Conservation (phyloP, 2,113 vertebrate genomes). For the Sula dactylatra region DNA sequence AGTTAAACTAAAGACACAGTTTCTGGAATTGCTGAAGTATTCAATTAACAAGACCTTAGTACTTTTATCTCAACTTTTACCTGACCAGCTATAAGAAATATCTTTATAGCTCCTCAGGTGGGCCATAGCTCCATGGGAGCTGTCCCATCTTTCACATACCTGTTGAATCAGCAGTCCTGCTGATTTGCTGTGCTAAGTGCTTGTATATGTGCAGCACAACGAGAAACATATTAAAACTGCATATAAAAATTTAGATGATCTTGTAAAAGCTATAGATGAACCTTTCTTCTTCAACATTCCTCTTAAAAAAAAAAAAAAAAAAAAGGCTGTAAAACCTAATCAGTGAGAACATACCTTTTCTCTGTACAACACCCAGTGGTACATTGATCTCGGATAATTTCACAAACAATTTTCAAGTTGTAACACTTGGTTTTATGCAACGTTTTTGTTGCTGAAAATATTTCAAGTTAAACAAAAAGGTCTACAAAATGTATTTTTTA, state of each 20-base stretch:
- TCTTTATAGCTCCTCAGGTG: background rate
- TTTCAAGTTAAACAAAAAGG: background rate
- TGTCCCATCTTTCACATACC: background rate
- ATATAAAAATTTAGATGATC: background rate
- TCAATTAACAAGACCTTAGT: background rate
- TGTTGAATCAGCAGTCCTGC: background rate
- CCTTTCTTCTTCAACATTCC: background rate
- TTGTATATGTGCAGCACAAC: background rate
- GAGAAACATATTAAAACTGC: background rate
- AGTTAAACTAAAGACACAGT: background rate
- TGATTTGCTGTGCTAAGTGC: background rate
- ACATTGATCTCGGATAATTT: background rate
- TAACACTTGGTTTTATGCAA: background rate
- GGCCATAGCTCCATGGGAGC: background rate
- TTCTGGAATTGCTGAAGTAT: background rate
- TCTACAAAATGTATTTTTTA: background rate
- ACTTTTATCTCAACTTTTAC: background rate
- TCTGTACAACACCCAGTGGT: background rate
- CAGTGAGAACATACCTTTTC: background rate
- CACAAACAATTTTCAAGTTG: background rate
- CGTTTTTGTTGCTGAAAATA: background rate
- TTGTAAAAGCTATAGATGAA: background rate
- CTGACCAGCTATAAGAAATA: background rate
- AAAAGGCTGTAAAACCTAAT: background rate
- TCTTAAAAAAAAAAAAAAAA: background rate